Evolutionary conservation across 2,797 vertebrate species (phyloP).

Genomic region (Phrynocephalus guinanensis): DNA sequence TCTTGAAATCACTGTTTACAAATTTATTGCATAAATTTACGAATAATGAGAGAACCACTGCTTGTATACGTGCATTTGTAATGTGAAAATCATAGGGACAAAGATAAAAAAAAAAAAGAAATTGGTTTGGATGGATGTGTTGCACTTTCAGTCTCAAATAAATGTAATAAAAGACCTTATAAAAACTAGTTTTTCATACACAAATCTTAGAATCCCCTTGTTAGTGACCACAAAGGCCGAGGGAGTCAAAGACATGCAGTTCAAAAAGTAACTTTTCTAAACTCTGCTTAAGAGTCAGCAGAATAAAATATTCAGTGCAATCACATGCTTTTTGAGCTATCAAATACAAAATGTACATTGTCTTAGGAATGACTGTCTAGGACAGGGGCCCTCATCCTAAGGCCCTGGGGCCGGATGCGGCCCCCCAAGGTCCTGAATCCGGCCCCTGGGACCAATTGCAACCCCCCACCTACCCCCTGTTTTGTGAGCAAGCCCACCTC

Average conservation of each 20-base stretch:
- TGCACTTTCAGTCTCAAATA: neutral
- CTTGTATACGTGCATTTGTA: neutral
- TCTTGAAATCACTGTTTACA: neutral
- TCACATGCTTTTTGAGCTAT: neutral
- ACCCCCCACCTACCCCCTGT: too few species aligned
- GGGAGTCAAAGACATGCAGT: neutral
- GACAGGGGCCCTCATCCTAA: neutral
- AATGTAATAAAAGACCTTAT: neutral
- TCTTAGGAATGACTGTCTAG: neutral
- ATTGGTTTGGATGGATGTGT: neutral
- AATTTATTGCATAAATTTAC: neutral
- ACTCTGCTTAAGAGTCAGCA: neutral
- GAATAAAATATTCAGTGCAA: neutral
- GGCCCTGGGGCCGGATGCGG: too few species aligned
- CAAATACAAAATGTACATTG: conserved; percentile 18
- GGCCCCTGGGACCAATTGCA: too few species aligned
- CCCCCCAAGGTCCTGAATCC: too few species aligned
- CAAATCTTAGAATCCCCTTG: neutral
- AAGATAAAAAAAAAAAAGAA: neutral
- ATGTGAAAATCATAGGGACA: neutral
- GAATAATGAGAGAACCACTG: neutral
- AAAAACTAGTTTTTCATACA: neutral
- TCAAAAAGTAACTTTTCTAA: too few species aligned
- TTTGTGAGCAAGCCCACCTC: too few species aligned
- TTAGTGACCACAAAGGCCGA: neutral